Percentiles rank a stretch among this genome's conserved stretches.
Conservation (phyloP, 2,113 vertebrate genomes). For the Egretta garzetta region DNA sequence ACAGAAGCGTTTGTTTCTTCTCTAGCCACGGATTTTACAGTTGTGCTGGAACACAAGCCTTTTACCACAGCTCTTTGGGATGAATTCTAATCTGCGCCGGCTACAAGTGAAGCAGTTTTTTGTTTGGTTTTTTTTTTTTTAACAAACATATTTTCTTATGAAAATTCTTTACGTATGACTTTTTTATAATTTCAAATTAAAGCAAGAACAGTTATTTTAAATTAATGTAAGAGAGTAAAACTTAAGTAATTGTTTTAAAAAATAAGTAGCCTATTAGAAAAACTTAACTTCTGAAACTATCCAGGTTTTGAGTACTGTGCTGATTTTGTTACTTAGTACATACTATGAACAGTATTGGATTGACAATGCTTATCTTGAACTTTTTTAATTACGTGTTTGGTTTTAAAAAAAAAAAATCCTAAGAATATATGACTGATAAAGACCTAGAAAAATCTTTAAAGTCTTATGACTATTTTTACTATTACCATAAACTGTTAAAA, state of each 20-base stretch:
- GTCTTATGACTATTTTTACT: constrained; percentile 59
- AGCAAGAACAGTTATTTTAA: neutral
- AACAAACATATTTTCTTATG: neutral
- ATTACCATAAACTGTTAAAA: constrained; percentile 65
- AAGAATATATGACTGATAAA: constrained; percentile 25
- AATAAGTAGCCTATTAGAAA: neutral
- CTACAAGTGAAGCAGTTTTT: neutral
- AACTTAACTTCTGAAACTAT: neutral
- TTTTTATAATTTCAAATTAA: neutral
- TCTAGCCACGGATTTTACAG: neutral
- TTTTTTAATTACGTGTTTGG: neutral
- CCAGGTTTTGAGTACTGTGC: neutral
- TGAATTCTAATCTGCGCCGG: neutral
- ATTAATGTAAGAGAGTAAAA: neutral
- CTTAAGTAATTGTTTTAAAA: neutral
- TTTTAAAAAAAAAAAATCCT: neutral
- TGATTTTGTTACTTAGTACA: neutral
- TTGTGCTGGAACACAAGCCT: neutral
- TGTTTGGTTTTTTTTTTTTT: neutral
- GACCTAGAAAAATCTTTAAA: constrained; percentile 42
- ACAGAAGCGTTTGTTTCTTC: neutral
- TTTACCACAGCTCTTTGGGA: neutral
- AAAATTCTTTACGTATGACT: neutral
- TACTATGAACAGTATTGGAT: neutral
- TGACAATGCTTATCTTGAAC: neutral